Conservation (phyloP, 2,888 invertebrate species). For the Acrobasis repandana region DNA sequence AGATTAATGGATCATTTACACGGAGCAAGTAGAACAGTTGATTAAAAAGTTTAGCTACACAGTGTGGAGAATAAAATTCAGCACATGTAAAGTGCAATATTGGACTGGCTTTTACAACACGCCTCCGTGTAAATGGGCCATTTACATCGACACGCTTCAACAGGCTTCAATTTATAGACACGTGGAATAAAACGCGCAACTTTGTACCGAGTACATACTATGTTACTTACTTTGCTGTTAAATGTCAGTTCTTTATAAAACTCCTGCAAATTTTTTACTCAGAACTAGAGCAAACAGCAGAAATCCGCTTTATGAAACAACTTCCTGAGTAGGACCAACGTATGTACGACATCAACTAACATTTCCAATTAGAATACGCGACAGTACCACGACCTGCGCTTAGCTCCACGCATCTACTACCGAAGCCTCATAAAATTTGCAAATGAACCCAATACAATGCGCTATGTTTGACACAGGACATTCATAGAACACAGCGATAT, state of each 20-base stretch:
- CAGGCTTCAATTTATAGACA: neutral
- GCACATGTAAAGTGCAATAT: too few species aligned
- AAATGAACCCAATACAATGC: constrained; percentile 42
- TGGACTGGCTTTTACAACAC: neutral
- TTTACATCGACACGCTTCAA: neutral
- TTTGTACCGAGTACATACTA: neutral
- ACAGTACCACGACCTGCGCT: neutral
- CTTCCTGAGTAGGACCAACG: neutral
- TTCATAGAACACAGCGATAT: constrained; percentile 15
- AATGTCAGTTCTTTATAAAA: neutral
- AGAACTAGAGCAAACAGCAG: too few species aligned
- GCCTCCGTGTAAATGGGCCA: neutral
- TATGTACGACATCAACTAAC: too few species aligned
- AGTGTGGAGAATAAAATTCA: too few species aligned
- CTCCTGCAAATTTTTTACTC: too few species aligned
- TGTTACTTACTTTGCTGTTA: too few species aligned
- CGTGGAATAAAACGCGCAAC: neutral
- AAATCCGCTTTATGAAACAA: neutral
- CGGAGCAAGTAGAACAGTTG: neutral
- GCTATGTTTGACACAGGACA: constrained; percentile 65
- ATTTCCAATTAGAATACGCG: too few species aligned
- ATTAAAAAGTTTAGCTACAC: too few species aligned
- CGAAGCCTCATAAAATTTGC: constrained; percentile 39
- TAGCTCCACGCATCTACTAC: neutral
- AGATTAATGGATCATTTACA: neutral